A percentile compares a stretch with the other conserved stretches of the same genome.
Evolutionary conservation across 2,113 vertebrate species (phyloP).

Genomic region (Enhydra lutris): DNA sequence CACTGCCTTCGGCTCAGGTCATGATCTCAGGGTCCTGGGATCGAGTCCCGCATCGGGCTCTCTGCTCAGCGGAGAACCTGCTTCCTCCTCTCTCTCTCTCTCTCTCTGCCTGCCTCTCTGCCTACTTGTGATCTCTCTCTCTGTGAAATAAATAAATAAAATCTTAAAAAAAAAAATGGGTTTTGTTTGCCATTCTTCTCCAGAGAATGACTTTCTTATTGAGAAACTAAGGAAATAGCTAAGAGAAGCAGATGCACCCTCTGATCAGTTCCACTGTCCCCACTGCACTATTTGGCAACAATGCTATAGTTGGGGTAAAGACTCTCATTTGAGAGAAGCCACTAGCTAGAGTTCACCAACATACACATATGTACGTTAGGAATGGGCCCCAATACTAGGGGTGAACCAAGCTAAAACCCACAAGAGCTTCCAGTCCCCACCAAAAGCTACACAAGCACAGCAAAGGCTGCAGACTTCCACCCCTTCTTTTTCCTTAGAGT

Average conservation of each 20-base stretch:
- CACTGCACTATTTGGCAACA: not conserved
- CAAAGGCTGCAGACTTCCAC: not conserved
- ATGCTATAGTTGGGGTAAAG: not conserved
- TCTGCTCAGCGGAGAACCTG: too few relatives aligned
- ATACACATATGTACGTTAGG: not conserved
- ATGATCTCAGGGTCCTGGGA: too few relatives aligned
- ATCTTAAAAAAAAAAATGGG: slow-evolving; percentile 34
- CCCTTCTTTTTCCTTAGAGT: not conserved
- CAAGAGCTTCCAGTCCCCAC: not conserved
- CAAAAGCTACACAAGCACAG: not conserved
- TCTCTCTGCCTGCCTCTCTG: too few relatives aligned
- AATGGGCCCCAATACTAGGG: not conserved
- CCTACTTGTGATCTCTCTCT: too few relatives aligned
- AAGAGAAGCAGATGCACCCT: not conserved
- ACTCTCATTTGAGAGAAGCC: slow-evolving; percentile 32
- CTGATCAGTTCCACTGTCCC: not conserved
- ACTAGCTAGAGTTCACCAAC: not conserved
- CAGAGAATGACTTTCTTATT: slow-evolving; percentile 33
- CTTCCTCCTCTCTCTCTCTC: too few relatives aligned
- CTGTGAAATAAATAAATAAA: too few relatives aligned
- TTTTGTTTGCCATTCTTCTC: not conserved
- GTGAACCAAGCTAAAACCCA: not conserved
- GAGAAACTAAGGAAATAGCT: not conserved
- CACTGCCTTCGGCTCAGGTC: too few relatives aligned
- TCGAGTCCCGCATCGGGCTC: too few relatives aligned